phyloP scores from a whole-genome alignment of 2,113 vertebrate genomes.

The Mormoops blainvillei region DNA sequence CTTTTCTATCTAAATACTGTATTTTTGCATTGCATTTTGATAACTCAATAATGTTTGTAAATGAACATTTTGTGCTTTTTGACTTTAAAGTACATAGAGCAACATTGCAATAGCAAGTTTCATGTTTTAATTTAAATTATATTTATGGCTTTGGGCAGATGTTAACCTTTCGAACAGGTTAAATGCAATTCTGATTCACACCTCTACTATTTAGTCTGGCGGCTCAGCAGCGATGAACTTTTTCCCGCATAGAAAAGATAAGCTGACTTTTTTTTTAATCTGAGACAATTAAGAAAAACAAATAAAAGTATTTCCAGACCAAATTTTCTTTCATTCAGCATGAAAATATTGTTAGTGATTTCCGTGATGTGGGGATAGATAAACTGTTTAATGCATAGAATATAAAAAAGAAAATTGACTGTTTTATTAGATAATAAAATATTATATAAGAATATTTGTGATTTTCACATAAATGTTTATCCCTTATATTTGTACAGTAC shows the following conservation, averaged over 20 bases:
- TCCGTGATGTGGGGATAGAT: neutral
- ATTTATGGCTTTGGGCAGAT: conserved; percentile 49
- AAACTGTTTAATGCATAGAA: neutral
- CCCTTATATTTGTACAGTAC: neutral
- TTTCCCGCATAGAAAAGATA: too few relatives aligned
- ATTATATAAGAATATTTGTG: neutral
- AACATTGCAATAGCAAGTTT: neutral
- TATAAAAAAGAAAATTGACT: neutral
- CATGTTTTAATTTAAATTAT: conserved; percentile 61
- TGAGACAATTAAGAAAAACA: neutral
- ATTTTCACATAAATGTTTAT: neutral
- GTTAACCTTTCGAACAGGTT: conserved; percentile 47
- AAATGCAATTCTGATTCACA: conserved; percentile 41
- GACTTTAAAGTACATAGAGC: conserved; percentile 4
- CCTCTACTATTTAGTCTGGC: neutral
- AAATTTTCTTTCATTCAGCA: neutral
- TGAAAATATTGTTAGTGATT: neutral
- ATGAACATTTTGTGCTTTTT: conserved; percentile 44
- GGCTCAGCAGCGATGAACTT: neutral
- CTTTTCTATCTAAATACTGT: conserved; percentile 73
- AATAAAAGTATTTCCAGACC: neutral
- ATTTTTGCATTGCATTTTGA: conserved; percentile 72
- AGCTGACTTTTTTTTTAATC: neutral
- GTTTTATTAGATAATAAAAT: neutral
- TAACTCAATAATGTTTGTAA: conserved; percentile 62